Base-by-base conservation (phyloP, 2,797 vertebrate species). In the Poliocrania exsul region DNA sequence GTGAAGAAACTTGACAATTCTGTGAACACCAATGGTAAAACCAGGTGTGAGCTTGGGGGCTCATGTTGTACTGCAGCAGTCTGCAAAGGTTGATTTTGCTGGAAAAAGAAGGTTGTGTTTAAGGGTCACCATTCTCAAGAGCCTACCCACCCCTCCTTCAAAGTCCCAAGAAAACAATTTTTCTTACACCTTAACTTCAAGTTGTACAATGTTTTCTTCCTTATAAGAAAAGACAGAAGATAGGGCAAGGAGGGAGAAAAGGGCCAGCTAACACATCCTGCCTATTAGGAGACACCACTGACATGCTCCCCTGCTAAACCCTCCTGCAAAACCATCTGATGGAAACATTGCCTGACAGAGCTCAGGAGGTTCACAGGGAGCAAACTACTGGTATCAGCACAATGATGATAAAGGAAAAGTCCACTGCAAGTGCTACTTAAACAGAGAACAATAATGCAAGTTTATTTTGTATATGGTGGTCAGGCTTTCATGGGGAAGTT, bases 51-150 rank as follows among this genome's bases (percentile, higher is more conserved):
- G n/a, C 16, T 19, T 11, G 0, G 58, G 46, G 90, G n/a, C 57
- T 71, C 2, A 1, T 11, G 9, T 9, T n/a, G 9, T 38, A 46
- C 24, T 0, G 0, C 53, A 78, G 57, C 46, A 40, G 42, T 4
- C 17, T 11, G 50, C 5, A 4, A 54, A 42, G 24, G 2, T 9
- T 1, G 24, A 24, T n/a, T 31, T 53, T 64, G 26, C 33, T 28
- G 20, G 26, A 69, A 67, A 78, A 51, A 61, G 20, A 28, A 13
- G 33, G 40, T 28, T 7, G 8, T 38, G 25, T 19, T 65, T 12
- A 42, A n/a, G 29, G 16, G 64, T 15, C 28, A n/a, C 9, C 1
- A 1, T 51, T 13, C 54, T n/a, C 62, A 40, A 54, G 23, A 90
- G 7, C 35, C 29, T 40, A 7, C 19, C 29, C 29, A 47, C 4